phyloP scores from a whole-genome alignment of 1,140 invertebrate species.

The Zaprionus ornatus region DNA sequence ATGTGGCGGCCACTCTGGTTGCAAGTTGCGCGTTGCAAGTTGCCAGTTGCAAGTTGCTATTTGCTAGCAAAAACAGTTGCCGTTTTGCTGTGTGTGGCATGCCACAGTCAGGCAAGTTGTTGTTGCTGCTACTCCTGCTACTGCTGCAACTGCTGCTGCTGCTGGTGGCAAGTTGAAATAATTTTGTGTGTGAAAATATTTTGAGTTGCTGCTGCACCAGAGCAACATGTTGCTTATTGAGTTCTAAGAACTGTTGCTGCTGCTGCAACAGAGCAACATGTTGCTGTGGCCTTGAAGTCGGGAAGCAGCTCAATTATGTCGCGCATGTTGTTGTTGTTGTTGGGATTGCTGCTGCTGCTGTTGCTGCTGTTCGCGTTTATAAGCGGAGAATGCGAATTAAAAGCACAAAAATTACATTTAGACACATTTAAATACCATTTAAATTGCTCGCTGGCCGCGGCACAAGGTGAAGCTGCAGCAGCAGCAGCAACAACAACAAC shows the following conservation, averaged over 20 bases:
- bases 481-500: constrained; percentile 35
- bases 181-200: constrained; percentile 81
- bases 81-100: constrained; percentile 75
- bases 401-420: constrained; percentile 78
- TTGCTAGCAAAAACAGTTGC: constrained; percentile 42
- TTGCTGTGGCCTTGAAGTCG: constrained; percentile 37
- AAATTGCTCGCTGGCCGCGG: constrained; percentile 72
- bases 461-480: constrained; percentile 72
- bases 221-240: constrained; percentile 36
- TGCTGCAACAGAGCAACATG: constrained; percentile 33
- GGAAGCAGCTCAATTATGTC: constrained; percentile 54
- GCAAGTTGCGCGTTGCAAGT: constrained; percentile 36
- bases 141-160: constrained; percentile 63
- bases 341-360: constrained; percentile 49
- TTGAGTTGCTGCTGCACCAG: constrained; percentile 34
- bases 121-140: constrained; percentile 51
- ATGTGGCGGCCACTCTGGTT: constrained; percentile 46
- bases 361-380: constrained; percentile 59
- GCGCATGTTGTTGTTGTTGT: constrained; percentile 35
- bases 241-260: background rate
- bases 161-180: constrained; percentile 75
- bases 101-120: constrained; percentile 62
- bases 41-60: constrained; percentile 53
- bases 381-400: constrained; percentile 69
- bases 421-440: constrained; percentile 83